Conservation (phyloP, 2,113 vertebrate genomes). For the Orthochromis malagaraziensis region DNA sequence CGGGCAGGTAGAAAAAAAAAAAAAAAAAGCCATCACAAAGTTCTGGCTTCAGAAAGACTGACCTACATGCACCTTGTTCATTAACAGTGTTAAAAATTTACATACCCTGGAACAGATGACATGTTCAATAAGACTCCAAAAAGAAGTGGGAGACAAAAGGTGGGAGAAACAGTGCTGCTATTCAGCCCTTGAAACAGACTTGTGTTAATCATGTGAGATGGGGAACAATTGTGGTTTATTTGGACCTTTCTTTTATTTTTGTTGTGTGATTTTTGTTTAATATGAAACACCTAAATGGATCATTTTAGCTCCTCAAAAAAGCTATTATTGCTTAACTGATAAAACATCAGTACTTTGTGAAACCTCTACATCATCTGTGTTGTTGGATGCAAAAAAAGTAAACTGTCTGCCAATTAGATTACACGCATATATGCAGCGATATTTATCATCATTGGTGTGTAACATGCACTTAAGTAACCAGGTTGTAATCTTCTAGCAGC, state of each 20-base stretch:
- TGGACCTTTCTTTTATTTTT: rapidly evolving
- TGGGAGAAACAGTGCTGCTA: background rate
- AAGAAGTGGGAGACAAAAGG: background rate
- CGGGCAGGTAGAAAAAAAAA: background rate
- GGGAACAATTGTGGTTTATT: background rate
- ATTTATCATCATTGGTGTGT: background rate
- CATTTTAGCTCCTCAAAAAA: background rate
- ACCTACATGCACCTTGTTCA: background rate
- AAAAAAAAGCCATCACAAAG: background rate
- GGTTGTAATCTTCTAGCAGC: background rate
- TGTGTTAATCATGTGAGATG: background rate
- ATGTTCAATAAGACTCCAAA: background rate
- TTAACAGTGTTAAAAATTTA: background rate
- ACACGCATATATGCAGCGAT: background rate
- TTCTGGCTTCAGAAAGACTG: background rate
- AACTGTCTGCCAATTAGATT: background rate
- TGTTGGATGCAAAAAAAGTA: background rate
- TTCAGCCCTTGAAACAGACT: background rate
- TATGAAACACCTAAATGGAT: background rate
- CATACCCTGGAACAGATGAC: background rate
- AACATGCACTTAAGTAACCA: background rate
- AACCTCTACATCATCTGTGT: background rate
- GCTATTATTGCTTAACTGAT: background rate
- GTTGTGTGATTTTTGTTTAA: background rate
- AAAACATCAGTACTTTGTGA: background rate